Evolutionary conservation across 92 coral and sea anemone genomes (phyloP).

Genomic region (Muricea muricata): DNA sequence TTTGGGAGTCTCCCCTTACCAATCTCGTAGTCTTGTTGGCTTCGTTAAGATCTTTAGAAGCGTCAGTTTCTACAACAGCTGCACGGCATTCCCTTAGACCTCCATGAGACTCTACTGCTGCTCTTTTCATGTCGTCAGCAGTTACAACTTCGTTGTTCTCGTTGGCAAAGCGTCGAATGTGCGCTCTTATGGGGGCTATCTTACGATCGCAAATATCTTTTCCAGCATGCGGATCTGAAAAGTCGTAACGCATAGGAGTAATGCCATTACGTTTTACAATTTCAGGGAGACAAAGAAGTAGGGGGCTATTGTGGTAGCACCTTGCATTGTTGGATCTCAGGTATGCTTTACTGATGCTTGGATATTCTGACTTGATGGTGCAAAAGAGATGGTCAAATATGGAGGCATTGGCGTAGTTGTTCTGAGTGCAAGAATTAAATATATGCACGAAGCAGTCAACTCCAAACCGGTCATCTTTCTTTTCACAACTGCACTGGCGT

Average conservation of each 20-base stretch:
- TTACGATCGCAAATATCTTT: slow-evolving; percentile 70
- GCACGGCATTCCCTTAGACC: slow-evolving; percentile 56
- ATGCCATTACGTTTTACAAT: slow-evolving; percentile 55
- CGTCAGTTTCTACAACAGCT: slow-evolving; percentile 47
- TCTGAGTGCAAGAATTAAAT: slow-evolving; percentile 59
- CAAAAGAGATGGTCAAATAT: slow-evolving; percentile 54
- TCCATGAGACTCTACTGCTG: slow-evolving; percentile 56
- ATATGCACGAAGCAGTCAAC: slow-evolving; percentile 73
- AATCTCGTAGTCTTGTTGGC: slow-evolving; percentile 34
- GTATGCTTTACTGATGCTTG: slow-evolving; percentile 34
- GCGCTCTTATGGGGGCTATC: slow-evolving; percentile 68
- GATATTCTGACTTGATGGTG: slow-evolving; percentile 54
- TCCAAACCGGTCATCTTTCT: slow-evolving; percentile 40
- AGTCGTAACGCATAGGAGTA: slow-evolving; percentile 45
- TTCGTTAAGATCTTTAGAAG: slow-evolving; percentile 15
- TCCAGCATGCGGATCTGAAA: slow-evolving; percentile 66
- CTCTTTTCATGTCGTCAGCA: too few species aligned
- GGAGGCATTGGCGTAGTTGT: slow-evolving; percentile 58
- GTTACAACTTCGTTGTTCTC: slow-evolving; percentile 64
- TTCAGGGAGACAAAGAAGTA: slow-evolving; percentile 47
- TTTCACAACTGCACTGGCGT: slow-evolving; percentile 62
- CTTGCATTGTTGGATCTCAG: slow-evolving; percentile 69
- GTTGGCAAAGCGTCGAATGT: slow-evolving; percentile 66
- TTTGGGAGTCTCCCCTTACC: slow-evolving; percentile 31
- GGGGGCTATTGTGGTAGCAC: slow-evolving; percentile 64